A percentile compares a stretch with the other conserved stretches of the same genome.
Evolutionary conservation across 2,797 vertebrate genomes (phyloP).

Genomic region (Emydoidea blandingii): DNA sequence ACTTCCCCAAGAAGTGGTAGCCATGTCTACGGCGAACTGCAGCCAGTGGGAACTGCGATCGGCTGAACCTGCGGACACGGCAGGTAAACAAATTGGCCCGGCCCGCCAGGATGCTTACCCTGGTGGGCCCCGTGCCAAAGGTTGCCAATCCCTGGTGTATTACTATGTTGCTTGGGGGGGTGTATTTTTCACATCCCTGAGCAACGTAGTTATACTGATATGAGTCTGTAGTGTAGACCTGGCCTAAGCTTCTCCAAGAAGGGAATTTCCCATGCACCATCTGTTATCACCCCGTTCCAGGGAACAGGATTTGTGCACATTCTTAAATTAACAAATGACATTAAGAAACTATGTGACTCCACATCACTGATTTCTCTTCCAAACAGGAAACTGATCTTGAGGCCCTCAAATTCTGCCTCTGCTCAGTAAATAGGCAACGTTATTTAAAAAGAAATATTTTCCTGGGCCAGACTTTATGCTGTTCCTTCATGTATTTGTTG

Average conservation of each 20-base stretch:
- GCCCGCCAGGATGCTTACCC: too few species aligned
- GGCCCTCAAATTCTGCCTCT: fast-evolving
- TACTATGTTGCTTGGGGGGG: too few species aligned
- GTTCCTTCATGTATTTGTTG: neutral
- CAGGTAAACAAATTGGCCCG: too few species aligned
- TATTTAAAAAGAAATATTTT: neutral
- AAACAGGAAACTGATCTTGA: neutral
- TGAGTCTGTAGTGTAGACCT: too few species aligned
- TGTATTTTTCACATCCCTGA: too few species aligned
- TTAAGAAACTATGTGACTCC: neutral
- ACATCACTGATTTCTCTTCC: neutral
- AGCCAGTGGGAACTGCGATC: too few species aligned
- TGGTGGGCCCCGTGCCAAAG: too few species aligned
- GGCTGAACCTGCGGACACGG: too few species aligned
- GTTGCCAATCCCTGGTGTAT: too few species aligned
- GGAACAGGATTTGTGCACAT: neutral
- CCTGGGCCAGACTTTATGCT: neutral
- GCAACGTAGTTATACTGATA: too few species aligned
- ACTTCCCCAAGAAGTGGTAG: too few species aligned
- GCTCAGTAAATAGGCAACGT: neutral
- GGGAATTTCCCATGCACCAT: neutral
- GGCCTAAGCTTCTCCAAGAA: neutral
- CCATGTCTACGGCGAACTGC: too few species aligned
- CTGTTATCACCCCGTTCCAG: neutral
- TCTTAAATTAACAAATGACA: neutral